Percentiles rank a stretch among this genome's conserved stretches.
These are phyloP conservation scores for Pogonophryne albipinna DNA, from an alignment of 2,797 vertebrate species.

Conservation along the genomic window DNA sequence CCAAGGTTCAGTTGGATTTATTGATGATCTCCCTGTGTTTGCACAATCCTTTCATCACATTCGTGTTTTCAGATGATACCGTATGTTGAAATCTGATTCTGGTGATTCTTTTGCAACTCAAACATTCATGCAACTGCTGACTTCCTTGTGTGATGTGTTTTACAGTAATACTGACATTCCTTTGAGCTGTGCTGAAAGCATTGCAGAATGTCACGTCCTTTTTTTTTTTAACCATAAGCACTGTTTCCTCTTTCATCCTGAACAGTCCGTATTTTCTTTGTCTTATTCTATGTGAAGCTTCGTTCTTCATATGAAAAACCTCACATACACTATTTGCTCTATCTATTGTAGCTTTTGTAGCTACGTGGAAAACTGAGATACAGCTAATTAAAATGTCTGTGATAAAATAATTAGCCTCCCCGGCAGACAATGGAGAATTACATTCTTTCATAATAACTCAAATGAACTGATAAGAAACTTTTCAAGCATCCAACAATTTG, in stretches of 20 bases:
- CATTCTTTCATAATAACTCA: conserved; percentile 78
- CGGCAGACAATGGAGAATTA: conserved; percentile 78
- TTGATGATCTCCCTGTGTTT: conserved; percentile 50
- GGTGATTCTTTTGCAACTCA: conserved; percentile 42
- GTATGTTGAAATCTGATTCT: conserved; percentile 42
- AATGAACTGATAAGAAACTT: conserved; percentile 82
- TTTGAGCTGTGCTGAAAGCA: conserved; percentile 41
- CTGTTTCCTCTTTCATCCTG: conserved; percentile 55
- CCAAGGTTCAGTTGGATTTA: conserved; percentile 40
- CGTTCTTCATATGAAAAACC: conserved; percentile 63
- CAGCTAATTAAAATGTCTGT: conserved; percentile 85
- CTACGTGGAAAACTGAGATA: conserved; percentile 79
- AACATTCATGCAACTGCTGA: conserved; percentile 31
- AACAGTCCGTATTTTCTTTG: conserved; percentile 52
- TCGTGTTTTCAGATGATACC: conserved; percentile 36
- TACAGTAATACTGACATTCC: conserved; percentile 38
- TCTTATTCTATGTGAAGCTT: conserved; percentile 50
- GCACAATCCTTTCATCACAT: conserved; percentile 56
- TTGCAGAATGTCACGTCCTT: conserved; percentile 29
- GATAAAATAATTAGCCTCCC: conserved; percentile 87
- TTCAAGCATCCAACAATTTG: conserved; percentile 67
- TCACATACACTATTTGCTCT: conserved; percentile 59
- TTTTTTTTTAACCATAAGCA: conserved; percentile 15
- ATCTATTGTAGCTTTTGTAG: conserved; percentile 74
- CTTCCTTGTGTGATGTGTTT: conserved; percentile 27